Percentiles rank a stretch among this genome's conserved stretches.
Conservation (phyloP, 2,797 vertebrate genomes). For the Gastrophryne carolinensis region DNA sequence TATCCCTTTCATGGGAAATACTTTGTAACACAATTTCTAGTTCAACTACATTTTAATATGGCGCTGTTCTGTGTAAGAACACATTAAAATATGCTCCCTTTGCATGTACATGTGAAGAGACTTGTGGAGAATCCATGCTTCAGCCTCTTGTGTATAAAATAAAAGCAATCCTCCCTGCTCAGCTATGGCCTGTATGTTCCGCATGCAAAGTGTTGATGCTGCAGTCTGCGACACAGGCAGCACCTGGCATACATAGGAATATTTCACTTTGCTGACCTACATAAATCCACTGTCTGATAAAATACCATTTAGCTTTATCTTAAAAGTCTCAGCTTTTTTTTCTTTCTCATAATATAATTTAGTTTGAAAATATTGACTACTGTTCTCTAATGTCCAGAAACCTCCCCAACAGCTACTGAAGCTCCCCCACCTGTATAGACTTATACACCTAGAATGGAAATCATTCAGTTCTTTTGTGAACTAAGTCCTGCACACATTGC, state of each 20-base stretch:
- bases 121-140: not conserved
- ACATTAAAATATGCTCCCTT: not conserved
- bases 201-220: not conserved
- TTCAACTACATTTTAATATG: too few relatives aligned
- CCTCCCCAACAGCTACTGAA: too few relatives aligned
- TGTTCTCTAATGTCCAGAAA: too few relatives aligned
- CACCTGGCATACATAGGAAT: conserved; percentile 53
- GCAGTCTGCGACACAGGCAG: conserved; percentile 41
- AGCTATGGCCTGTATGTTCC: not conserved
- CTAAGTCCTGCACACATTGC: too few relatives aligned
- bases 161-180: not conserved
- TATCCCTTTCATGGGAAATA: too few relatives aligned
- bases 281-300: conserved; percentile 1
- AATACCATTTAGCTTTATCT: conserved; percentile 22
- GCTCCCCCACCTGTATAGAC: too few relatives aligned
- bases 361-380: not conserved
- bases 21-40: too few relatives aligned
- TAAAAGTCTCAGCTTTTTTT: not conserved
- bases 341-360: too few relatives aligned
- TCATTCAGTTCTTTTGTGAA: too few relatives aligned
- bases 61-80: too few relatives aligned
- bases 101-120: not conserved
- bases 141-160: not conserved
- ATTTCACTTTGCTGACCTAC: conserved; percentile 47
- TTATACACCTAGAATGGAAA: too few relatives aligned